Base-by-base conservation (phyloP, 2,888 invertebrate species). In the Polyommatus icarus region DNA sequence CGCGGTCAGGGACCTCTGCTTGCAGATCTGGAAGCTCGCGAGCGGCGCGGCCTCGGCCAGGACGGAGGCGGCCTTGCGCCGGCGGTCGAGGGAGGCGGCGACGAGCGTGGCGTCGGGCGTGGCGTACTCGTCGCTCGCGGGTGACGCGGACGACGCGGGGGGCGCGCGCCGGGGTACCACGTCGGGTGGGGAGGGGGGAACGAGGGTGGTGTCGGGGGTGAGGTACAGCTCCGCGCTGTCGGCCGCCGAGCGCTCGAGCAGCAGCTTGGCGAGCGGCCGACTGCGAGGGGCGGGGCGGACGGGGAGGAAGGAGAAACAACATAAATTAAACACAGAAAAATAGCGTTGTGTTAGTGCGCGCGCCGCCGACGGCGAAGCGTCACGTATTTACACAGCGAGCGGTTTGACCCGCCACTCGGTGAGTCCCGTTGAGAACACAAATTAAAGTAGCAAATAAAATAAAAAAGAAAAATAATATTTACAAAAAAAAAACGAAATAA, bases 1-100 rank as follows among this genome's bases (percentile, higher is more conserved):
- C 8, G 93, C 93, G 85, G 90, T 94, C 8, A 93, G 87, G 36
- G 94, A 94, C 82, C 93, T 93, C 86, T 94, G 94, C 82, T 94
- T 94, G 85, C 92, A 90, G 18, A 92, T 86, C 76, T 91, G 94
- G 86, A 94, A 94, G 87, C 93, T 92, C 78, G 91, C 83, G 79
- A 92, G 88, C 78, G 93, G 93, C 79, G 89, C 87, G 10, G 89
- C 88, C 12, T 89, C 86, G 80, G 85, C 85, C 78, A 87, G 85
- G 76, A 86, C 82, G n/a, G 87, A 87, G n/a, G 86, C 88, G 76
- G 90, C 89, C 46, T 87, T 86, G 78, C 85, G 87, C 85, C 92
- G 93, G 83, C 87, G 88, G 84, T 94, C 94, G 87, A 94, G 94
- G 87, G 94, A 84, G 81, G 89, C 89, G 80, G 85, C 88, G 50